Evolutionary conservation across 64 coral and sea anemone species (phyloP).

Genomic region (Porites australiensis): DNA sequence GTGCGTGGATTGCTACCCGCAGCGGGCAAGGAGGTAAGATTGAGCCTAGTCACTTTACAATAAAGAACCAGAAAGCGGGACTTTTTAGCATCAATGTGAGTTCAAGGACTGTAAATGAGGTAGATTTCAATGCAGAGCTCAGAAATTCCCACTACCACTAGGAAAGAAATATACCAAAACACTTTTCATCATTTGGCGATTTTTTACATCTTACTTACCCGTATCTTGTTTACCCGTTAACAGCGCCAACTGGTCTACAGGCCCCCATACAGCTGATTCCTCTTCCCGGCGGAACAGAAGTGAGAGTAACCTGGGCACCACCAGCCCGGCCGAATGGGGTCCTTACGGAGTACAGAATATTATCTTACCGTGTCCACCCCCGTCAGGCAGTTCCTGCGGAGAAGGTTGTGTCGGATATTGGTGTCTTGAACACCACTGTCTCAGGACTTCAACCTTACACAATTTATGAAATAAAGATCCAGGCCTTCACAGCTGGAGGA

Average conservation of each 20-base stretch:
- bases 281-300: conserved; percentile 57
- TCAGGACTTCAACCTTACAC: conserved; percentile 84
- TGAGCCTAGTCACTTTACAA: background rate
- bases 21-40: conserved; percentile 88
- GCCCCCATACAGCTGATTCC: conserved; percentile 63
- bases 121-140: no score
- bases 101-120: no score
- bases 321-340: conserved; percentile 83
- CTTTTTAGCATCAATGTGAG: no score
- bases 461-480: conserved; percentile 73
- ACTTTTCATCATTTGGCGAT: no score
- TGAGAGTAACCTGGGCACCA: conserved; percentile 73
- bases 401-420: conserved; percentile 56
- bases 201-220: background rate
- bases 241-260: conserved; percentile 72
- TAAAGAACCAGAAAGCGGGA: no score
- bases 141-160: no score
- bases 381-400: conserved; percentile 25
- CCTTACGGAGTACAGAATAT: conserved; percentile 72
- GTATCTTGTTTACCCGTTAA: background rate
- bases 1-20: conserved; percentile 68
- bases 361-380: conserved; percentile 50
- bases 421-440: conserved; percentile 75
- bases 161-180: no score
- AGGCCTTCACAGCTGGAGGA: conserved; percentile 82